These are phyloP conservation scores for Bombus pascuorum DNA, from an alignment of 1,140 invertebrate species.

Conservation along the genomic window DNA sequence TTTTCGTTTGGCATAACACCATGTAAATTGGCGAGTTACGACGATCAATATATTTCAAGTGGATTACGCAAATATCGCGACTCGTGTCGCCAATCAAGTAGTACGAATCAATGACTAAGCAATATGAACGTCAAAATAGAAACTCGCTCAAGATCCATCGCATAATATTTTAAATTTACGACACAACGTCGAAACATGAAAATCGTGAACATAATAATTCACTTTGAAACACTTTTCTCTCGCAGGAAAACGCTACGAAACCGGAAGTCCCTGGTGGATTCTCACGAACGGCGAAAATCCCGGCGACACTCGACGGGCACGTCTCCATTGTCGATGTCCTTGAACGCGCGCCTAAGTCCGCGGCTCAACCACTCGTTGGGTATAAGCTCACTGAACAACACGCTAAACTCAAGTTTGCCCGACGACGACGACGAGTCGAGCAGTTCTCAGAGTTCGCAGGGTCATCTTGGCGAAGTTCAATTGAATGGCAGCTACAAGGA, in stretches of 20 bases:
- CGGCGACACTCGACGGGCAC: slow-evolving; percentile 88
- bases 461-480: slow-evolving; percentile 81
- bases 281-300: slow-evolving; percentile 88
- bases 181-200: neutral
- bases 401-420: slow-evolving; percentile 78
- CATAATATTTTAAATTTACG: neutral
- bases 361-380: slow-evolving; percentile 78
- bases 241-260: slow-evolving; percentile 89
- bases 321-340: slow-evolving; percentile 82
- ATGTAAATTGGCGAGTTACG: no score
- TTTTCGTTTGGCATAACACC: no score
- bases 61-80: neutral
- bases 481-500: slow-evolving; percentile 84
- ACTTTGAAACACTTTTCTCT: neutral
- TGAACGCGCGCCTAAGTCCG: slow-evolving; percentile 77
- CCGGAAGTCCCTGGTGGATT: slow-evolving; percentile 86
- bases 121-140: neutral
- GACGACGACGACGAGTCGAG: slow-evolving; percentile 84
- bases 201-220: neutral
- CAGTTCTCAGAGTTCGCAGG: slow-evolving; percentile 83
- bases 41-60: no score
- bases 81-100: neutral
- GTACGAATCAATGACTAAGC: neutral
- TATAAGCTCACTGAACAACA: slow-evolving; percentile 77
- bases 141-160: neutral